Conservation (phyloP, 2,888 invertebrate genomes). For the Pyralis farinalis region DNA sequence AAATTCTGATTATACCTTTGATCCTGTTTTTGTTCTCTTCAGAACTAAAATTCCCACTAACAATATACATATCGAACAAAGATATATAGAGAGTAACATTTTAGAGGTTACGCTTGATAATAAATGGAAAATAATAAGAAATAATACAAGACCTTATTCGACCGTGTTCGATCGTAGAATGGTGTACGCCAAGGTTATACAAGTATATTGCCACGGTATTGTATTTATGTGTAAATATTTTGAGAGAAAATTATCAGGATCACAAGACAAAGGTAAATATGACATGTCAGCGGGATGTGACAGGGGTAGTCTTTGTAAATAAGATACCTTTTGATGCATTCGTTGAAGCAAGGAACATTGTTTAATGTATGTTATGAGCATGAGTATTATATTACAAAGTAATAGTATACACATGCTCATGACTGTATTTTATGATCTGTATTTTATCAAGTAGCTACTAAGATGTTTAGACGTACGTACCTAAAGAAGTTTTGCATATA, state of each 20-base stretch:
- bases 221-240: slow-evolving; percentile 4
- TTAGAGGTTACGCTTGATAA: neutral
- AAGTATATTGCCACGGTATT: neutral
- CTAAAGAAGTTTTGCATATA: too few species aligned
- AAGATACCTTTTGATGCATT: neutral
- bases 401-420: too few species aligned
- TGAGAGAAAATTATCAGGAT: slow-evolving; percentile 11
- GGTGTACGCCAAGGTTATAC: neutral
- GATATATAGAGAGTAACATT: slow-evolving; percentile 52
- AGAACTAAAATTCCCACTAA: slow-evolving; percentile 43
- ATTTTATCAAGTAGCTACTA: too few species aligned
- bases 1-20: slow-evolving; percentile 30
- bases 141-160: slow-evolving; percentile 24
- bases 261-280: slow-evolving; percentile 11
- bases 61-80: slow-evolving; percentile 47
- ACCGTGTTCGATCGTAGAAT: neutral
- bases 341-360: too few species aligned
- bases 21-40: slow-evolving; percentile 39
- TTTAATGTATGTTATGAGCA: neutral
- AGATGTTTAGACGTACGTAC: too few species aligned
- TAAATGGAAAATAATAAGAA: neutral
- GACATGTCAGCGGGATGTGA: neutral
- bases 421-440: neutral
- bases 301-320: neutral
- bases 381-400: too few species aligned